Base-by-base conservation (phyloP, 30 jellyfish, hydroid and myxozoan genomes). In the Pelagia noctiluca region DNA sequence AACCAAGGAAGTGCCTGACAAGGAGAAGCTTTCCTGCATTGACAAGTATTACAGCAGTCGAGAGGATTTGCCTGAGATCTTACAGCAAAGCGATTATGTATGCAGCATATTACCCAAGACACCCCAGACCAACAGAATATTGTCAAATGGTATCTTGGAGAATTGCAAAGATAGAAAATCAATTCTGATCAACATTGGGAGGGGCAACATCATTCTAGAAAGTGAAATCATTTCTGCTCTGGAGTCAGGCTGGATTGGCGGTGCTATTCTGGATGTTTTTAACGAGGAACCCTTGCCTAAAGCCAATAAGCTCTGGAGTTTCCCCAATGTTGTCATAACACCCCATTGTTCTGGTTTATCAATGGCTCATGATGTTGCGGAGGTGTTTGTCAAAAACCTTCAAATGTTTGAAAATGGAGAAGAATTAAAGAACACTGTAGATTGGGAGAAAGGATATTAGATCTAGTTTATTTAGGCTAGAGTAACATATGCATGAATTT, bases 211-310 rank as follows among this genome's bases (percentile, higher is more conserved):
- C 28, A 62, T 80, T 3, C 30, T 25, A 13, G 98, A 92, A 48
- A 80, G 26, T 35, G 96, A 87, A 30, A 75, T 92, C 12, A 21
- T 86, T 25, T 54, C 63, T 34, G 98, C 98, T 2, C 71, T 92
- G 11, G 89, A 72, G 13, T 68, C 36, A 11, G 76, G 52, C 31
- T 79, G 96, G 97, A 71, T 92, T 50, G 63, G 87, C 13, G 89
- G 90, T 24, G 98, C 98, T 10, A 50, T 92, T 30, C 79, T 92
- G 28, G 98, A 92, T 80, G 98, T 92, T 31, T 92, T 92, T 81
- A 80, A 74, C 23, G 66, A 54, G 47, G 98, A 92, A 52, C 98
- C 98, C 4, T 83, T 92, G 73, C 92, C 96, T 47, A 35, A 0
- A 35, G 57, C 86, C 2, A 92, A 89, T 54, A 67, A 54, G 38